phyloP scores from a whole-genome alignment of 2,888 invertebrate species.

The Allolobophora icterica region DNA sequence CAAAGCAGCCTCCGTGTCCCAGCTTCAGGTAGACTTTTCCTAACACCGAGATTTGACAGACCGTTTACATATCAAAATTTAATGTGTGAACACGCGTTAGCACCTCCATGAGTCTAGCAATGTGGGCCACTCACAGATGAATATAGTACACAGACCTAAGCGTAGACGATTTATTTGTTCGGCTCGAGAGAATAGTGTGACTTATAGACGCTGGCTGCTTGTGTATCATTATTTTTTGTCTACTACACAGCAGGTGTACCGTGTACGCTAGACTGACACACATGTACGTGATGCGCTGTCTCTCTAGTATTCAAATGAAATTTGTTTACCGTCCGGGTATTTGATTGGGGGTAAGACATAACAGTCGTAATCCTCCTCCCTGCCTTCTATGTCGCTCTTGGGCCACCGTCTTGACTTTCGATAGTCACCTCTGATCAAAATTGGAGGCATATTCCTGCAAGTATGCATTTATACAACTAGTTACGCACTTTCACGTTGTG shows the following conservation, averaged over 20 bases:
- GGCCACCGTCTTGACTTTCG: background rate
- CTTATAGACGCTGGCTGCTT: too few relatives aligned
- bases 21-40: conserved; percentile 32
- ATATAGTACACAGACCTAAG: too few relatives aligned
- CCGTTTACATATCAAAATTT: background rate
- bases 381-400: background rate
- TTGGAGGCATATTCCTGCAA: conserved; percentile 35
- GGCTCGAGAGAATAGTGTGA: too few relatives aligned
- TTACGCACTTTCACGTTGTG: background rate
- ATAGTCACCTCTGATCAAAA: background rate
- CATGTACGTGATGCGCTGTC: background rate
- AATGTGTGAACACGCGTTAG: background rate
- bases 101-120: background rate
- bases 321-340: conserved; percentile 29
- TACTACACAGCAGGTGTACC: too few relatives aligned
- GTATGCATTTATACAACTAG: background rate
- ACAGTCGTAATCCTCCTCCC: background rate
- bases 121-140: too few relatives aligned
- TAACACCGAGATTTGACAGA: background rate
- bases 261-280: too few relatives aligned
- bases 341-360: conserved; percentile 32
- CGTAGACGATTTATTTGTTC: too few relatives aligned
- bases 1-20: conserved; percentile 12
- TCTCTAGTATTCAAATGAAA: background rate
- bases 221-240: too few relatives aligned